Percentiles rank a stretch among this genome's conserved stretches.
Evolutionary conservation across 1,140 invertebrate species (phyloP).

Genomic region (Plutomurus gul): DNA sequence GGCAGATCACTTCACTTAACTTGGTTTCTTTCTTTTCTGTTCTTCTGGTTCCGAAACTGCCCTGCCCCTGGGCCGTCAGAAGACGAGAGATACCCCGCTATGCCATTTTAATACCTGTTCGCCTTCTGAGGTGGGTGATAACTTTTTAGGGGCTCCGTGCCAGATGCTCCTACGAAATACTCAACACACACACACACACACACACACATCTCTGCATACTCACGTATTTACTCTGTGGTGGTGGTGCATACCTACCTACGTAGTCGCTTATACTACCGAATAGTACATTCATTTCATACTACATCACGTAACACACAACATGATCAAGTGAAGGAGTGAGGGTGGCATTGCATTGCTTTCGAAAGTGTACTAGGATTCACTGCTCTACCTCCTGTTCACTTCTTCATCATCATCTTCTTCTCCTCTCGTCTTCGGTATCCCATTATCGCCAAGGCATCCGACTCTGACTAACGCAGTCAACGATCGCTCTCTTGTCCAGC

Average conservation of each 20-base stretch:
- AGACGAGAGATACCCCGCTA: constrained; percentile 41
- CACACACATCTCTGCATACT: constrained; percentile 2
- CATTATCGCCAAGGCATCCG: constrained; percentile 35
- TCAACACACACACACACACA: constrained; percentile 15
- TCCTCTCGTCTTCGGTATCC: constrained; percentile 8
- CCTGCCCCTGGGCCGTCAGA: constrained; percentile 39
- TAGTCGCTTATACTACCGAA: neutral
- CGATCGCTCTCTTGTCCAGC: neutral
- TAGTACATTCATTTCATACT: neutral
- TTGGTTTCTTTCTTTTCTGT: constrained; percentile 21
- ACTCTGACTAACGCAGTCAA: neutral
- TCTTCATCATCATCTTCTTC: constrained; percentile 10
- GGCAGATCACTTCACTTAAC: constrained; percentile 32
- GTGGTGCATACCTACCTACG: neutral
- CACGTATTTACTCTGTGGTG: constrained; percentile 4
- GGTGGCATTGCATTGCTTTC: constrained; percentile 33
- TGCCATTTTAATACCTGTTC: constrained; percentile 48
- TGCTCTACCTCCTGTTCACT: neutral
- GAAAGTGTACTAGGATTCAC: constrained; percentile 14
- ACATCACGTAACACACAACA: constrained; percentile 17
- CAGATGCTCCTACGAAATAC: constrained; percentile 38
- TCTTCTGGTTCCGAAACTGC: constrained; percentile 40
- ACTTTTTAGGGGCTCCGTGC: constrained; percentile 44
- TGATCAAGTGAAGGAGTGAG: constrained; percentile 45
- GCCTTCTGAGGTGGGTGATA: constrained; percentile 47